These are phyloP conservation scores for Harlomillsia oculata DNA, from an alignment of 1,140 invertebrate genomes.

Conservation along the genomic window DNA sequence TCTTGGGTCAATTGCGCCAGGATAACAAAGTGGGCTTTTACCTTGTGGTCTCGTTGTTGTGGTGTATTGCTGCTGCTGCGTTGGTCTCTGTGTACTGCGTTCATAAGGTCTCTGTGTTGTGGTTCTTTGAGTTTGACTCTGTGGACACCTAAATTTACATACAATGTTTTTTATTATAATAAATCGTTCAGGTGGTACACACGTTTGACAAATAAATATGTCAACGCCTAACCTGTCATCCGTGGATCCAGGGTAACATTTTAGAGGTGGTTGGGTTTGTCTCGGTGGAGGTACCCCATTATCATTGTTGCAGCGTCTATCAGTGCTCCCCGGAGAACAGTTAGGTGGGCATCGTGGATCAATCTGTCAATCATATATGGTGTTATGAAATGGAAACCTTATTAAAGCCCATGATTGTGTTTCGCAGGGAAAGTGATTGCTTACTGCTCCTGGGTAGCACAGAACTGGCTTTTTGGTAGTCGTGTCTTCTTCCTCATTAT, in stretches of 20 bases:
- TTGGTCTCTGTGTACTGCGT: not conserved
- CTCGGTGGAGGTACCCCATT: slow-evolving; percentile 35
- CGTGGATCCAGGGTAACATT: slow-evolving; percentile 39
- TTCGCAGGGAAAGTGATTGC: too few species aligned
- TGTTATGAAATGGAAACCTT: too few species aligned
- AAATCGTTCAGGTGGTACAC: not conserved
- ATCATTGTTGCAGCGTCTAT: slow-evolving; percentile 37
- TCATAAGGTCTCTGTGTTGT: slow-evolving; percentile 21
- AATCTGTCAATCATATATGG: too few species aligned
- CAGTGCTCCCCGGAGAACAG: slow-evolving; percentile 36
- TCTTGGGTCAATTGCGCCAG: slow-evolving; percentile 37
- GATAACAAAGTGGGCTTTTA: slow-evolving; percentile 35
- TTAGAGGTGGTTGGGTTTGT: slow-evolving; percentile 28
- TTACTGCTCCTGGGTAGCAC: slow-evolving; percentile 11
- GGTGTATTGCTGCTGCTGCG: not conserved
- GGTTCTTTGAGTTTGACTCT: slow-evolving; percentile 42
- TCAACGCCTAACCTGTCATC: slow-evolving; percentile 37
- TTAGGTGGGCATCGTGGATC: slow-evolving; percentile 39
- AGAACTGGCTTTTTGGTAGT: slow-evolving; percentile 7
- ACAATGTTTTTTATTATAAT: not conserved
- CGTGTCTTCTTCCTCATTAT: too few species aligned
- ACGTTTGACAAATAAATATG: not conserved
- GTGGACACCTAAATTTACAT: not conserved
- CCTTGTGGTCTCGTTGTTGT: slow-evolving; percentile 17
- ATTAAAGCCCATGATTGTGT: too few species aligned